A percentile compares a stretch with the other conserved stretches of the same genome.
These are phyloP conservation scores for Nowickia ferox DNA, from an alignment of 2,888 invertebrate genomes.

Conservation along the genomic window DNA sequence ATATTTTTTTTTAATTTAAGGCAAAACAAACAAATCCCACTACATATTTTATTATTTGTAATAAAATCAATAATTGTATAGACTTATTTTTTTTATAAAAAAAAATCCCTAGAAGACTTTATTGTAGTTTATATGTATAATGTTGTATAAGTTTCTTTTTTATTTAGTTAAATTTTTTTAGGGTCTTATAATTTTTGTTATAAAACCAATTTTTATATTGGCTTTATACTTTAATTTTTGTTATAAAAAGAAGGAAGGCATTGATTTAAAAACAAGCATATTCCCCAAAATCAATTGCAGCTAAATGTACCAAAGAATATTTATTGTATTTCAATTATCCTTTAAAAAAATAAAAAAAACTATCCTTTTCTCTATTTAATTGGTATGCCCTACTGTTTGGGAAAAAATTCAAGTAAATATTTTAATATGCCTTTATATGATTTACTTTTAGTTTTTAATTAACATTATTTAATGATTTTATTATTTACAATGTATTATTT, in stretches of 20 bases:
- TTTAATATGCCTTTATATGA: slow-evolving; percentile 39
- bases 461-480: slow-evolving; percentile 29
- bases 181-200: slow-evolving; percentile 47
- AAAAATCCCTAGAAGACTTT: slow-evolving; percentile 70
- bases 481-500: slow-evolving; percentile 32
- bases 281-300: slow-evolving; percentile 71
- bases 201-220: slow-evolving; percentile 48
- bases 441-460: slow-evolving; percentile 53
- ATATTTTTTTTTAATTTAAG: slow-evolving; percentile 28
- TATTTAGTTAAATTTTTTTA: slow-evolving; percentile 65
- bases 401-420: slow-evolving; percentile 43
- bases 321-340: slow-evolving; percentile 62
- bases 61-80: slow-evolving; percentile 56
- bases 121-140: slow-evolving; percentile 45
- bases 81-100: slow-evolving; percentile 65
- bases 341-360: slow-evolving; percentile 17
- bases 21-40: slow-evolving; percentile 62
- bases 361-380: slow-evolving; percentile 46
- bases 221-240: slow-evolving; percentile 22
- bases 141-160: slow-evolving; percentile 50
- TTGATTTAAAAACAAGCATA: slow-evolving; percentile 51
- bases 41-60: slow-evolving; percentile 66
- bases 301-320: slow-evolving; percentile 80
- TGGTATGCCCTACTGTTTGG: slow-evolving; percentile 60
- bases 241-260: slow-evolving; percentile 52